These are phyloP conservation scores for Psittacula derbiana DNA, from an alignment of 2,797 vertebrate species.

Conservation along the genomic window DNA sequence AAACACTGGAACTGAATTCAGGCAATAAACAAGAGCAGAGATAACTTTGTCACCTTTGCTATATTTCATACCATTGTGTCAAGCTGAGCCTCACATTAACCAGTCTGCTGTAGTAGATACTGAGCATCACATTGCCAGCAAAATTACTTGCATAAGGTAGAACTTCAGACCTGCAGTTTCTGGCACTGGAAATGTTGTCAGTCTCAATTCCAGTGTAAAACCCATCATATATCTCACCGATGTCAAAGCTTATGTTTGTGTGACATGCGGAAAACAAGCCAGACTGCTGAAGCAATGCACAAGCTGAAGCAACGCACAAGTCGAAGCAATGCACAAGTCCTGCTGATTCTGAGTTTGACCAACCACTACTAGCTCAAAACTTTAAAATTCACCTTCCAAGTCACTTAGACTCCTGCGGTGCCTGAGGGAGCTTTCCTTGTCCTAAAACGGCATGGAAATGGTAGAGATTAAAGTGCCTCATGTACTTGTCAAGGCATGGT, in stretches of 20 bases:
- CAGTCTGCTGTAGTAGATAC: neutral
- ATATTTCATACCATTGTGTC: slow-evolving; percentile 9
- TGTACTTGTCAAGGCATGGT: neutral
- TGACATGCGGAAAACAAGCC: neutral
- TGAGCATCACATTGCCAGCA: neutral
- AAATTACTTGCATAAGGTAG: neutral
- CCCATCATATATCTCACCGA: neutral
- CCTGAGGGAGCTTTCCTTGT: neutral
- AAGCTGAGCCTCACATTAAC: neutral
- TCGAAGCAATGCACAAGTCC: neutral
- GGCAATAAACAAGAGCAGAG: slow-evolving; percentile 50
- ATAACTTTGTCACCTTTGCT: slow-evolving; percentile 50
- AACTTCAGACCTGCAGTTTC: neutral
- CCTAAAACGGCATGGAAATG: neutral
- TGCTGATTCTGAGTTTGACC: neutral
- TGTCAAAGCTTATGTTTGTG: neutral
- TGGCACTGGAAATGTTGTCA: neutral
- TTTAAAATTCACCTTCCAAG: neutral
- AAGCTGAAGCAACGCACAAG: neutral
- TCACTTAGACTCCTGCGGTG: neutral
- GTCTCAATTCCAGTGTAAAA: neutral
- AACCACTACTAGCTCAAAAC: neutral
- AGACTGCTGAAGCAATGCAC: neutral
- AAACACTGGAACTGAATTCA: slow-evolving; percentile 43
- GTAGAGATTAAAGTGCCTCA: neutral